phyloP scores from a whole-genome alignment of 2,888 invertebrate genomes.

The Myopa tessellatipennis region DNA sequence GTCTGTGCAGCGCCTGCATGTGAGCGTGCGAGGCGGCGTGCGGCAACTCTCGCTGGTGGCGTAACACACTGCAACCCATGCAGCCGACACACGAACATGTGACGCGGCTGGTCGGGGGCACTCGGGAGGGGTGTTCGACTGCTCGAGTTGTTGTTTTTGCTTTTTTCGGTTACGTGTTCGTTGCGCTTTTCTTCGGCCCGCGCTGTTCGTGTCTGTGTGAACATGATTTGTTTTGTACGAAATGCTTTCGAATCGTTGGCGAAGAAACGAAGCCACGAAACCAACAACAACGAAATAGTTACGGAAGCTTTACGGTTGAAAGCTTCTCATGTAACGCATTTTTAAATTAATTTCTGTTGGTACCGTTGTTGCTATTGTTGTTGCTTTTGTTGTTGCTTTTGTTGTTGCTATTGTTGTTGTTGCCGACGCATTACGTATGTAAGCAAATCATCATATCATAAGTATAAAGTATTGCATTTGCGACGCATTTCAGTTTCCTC shows the following conservation, averaged over 20 bases:
- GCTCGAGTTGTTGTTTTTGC: conserved; percentile 10
- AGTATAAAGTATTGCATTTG: background rate
- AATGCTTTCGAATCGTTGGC: conserved; percentile 5
- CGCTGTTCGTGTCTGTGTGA: conserved; percentile 20
- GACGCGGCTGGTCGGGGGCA: background rate
- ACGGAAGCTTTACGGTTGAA: conserved; percentile 17
- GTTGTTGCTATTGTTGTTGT: too few species aligned
- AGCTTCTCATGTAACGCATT: conserved; percentile 10
- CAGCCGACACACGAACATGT: background rate
- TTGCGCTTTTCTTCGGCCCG: conserved; percentile 22
- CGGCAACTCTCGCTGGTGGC: conserved; percentile 50
- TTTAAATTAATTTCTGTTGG: background rate
- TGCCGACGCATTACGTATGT: too few species aligned
- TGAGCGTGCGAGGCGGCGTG: conserved; percentile 52
- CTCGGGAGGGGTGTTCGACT: background rate
- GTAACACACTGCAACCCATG: conserved; percentile 55
- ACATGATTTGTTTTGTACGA: background rate
- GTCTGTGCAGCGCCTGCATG: conserved; percentile 51
- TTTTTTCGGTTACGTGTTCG: conserved; percentile 28
- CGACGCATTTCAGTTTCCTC: background rate
- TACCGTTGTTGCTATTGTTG: background rate
- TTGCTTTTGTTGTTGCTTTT: too few species aligned
- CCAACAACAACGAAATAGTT: background rate
- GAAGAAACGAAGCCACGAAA: background rate
- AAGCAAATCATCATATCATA: background rate